Percentiles rank a stretch among this genome's conserved stretches.
These are phyloP conservation scores for Eulimnadia texana DNA, from an alignment of 1,140 invertebrate genomes.

Conservation along the genomic window DNA sequence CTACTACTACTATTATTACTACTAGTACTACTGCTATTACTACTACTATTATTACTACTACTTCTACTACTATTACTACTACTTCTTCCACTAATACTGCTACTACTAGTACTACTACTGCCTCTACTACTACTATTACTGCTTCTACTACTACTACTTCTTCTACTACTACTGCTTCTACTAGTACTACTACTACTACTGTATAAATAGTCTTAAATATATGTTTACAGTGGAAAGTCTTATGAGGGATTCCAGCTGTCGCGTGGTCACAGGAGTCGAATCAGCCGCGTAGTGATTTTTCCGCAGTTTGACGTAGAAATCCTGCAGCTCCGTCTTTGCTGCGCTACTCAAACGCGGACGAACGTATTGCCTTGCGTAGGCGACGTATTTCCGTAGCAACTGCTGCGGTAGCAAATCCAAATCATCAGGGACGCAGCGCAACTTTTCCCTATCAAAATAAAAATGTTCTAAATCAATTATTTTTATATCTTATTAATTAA, in stretches of 20 bases:
- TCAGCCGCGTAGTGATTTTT: slow-evolving; percentile 43
- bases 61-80: too few relatives aligned
- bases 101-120: too few relatives aligned
- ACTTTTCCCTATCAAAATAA: slow-evolving; percentile 36
- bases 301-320: slow-evolving; percentile 70
- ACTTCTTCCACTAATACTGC: too few relatives aligned
- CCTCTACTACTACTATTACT: too few relatives aligned
- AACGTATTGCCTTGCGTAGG: slow-evolving; percentile 78
- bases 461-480: not conserved
- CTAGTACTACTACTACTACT: too few relatives aligned
- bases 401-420: slow-evolving; percentile 34
- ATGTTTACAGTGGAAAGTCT: slow-evolving; percentile 72
- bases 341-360: slow-evolving; percentile 55
- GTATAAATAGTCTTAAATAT: too few relatives aligned
- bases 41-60: too few relatives aligned
- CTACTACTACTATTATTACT: too few relatives aligned
- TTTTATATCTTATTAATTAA: too few relatives aligned
- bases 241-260: slow-evolving; percentile 78
- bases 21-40: too few relatives aligned
- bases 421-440: slow-evolving; percentile 44
- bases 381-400: slow-evolving; percentile 75
- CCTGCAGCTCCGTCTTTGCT: slow-evolving; percentile 51
- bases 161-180: too few relatives aligned
- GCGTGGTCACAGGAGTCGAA: slow-evolving; percentile 56
- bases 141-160: too few relatives aligned